These are phyloP conservation scores for Gastrophryne carolinensis DNA, from an alignment of 2,797 vertebrate genomes.

Conservation along the genomic window DNA sequence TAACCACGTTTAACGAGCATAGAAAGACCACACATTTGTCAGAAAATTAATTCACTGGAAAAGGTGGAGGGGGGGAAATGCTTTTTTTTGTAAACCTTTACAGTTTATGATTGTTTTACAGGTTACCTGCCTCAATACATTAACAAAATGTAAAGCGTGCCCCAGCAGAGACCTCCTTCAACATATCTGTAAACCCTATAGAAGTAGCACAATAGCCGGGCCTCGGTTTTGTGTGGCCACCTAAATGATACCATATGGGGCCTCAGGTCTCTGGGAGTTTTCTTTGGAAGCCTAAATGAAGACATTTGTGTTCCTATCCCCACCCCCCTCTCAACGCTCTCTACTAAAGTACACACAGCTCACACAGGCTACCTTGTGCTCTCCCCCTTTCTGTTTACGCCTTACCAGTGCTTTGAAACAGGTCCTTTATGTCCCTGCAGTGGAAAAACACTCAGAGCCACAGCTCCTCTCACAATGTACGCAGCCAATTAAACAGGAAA, in stretches of 20 bases:
- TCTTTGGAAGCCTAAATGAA: slow-evolving; percentile 50
- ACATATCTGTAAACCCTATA: slow-evolving; percentile 30
- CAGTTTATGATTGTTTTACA: too few relatives aligned
- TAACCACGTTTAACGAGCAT: too few relatives aligned
- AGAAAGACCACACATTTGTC: too few relatives aligned
- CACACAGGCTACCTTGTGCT: slow-evolving; percentile 69
- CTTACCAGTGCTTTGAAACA: slow-evolving; percentile 48
- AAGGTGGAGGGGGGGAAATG: too few relatives aligned
- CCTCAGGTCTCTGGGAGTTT: slow-evolving; percentile 42
- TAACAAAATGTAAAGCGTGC: slow-evolving; percentile 5
- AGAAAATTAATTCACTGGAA: too few relatives aligned
- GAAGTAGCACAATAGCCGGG: slow-evolving; percentile 33
- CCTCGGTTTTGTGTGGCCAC: slow-evolving; percentile 49
- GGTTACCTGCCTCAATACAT: too few relatives aligned
- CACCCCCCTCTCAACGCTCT: slow-evolving; percentile 24
- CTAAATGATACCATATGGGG: slow-evolving; percentile 52
- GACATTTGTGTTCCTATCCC: slow-evolving; percentile 49
- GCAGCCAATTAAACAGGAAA: slow-evolving; percentile 50
- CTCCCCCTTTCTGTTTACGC: slow-evolving; percentile 62
- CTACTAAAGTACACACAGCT: slow-evolving; percentile 57
- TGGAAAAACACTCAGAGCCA: slow-evolving; percentile 48
- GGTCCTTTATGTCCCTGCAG: slow-evolving; percentile 49
- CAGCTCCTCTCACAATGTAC: slow-evolving; percentile 48
- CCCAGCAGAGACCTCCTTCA: background rate
- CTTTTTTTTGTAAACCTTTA: too few relatives aligned